phyloP scores from a whole-genome alignment of 2,888 invertebrate genomes.

The Drosophila nigricruria region DNA sequence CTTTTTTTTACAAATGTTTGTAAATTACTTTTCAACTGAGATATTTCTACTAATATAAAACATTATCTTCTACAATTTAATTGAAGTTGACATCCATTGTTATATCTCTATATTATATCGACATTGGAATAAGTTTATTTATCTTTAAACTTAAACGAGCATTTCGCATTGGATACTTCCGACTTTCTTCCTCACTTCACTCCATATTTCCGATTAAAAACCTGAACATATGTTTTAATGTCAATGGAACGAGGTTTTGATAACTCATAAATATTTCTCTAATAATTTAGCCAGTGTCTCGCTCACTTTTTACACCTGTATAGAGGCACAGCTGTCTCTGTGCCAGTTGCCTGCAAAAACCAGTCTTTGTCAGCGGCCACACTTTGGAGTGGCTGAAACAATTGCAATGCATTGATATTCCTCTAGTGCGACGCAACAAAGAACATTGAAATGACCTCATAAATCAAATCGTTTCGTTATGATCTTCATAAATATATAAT shows the following conservation, averaged over 20 bases:
- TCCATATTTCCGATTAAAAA: no score
- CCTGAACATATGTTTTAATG: neutral
- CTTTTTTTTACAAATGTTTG: no score
- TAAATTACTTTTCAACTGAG: no score
- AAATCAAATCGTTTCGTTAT: conserved; percentile 72
- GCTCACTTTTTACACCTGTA: conserved; percentile 40
- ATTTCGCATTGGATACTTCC: neutral
- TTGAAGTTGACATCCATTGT: no score
- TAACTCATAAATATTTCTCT: neutral
- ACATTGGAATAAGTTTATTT: no score
- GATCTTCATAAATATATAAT: conserved; percentile 77
- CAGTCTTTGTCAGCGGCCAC: conserved; percentile 14
- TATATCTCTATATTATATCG: neutral
- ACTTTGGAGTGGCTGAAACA: conserved; percentile 6
- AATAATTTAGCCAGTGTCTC: neutral
- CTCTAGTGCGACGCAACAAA: neutral
- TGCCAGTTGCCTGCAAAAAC: conserved; percentile 14
- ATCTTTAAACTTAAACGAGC: neutral
- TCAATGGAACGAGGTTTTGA: neutral
- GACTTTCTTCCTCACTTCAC: neutral
- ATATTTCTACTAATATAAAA: no score
- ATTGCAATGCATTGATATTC: neutral
- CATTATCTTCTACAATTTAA: no score
- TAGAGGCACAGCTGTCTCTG: conserved; percentile 54
- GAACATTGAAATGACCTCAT: conserved; percentile 71